Percentiles rank a stretch among this genome's conserved stretches.
Conservation (phyloP, 2,113 vertebrate genomes). For the Callospermophilus lateralis region DNA sequence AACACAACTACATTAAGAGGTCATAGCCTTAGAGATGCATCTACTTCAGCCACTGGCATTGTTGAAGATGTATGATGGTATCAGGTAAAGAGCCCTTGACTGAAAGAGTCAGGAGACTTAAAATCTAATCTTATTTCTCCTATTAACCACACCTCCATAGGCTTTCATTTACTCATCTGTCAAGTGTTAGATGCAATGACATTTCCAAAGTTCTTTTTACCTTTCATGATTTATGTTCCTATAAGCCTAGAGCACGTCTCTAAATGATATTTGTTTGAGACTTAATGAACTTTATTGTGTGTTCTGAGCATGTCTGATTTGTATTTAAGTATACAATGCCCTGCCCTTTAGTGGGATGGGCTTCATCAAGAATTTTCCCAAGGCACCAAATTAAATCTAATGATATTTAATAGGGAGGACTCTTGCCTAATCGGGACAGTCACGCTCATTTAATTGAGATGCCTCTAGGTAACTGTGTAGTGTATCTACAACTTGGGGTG, state of each 20-base stretch:
- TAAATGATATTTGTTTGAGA: neutral
- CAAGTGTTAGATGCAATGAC: neutral
- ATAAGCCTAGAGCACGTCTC: neutral
- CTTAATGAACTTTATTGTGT: neutral
- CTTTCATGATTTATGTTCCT: neutral
- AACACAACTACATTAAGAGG: neutral
- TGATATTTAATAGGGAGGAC: slow-evolving; percentile 81
- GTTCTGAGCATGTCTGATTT: slow-evolving; percentile 25
- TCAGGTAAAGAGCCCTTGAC: neutral
- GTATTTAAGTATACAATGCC: slow-evolving; percentile 46
- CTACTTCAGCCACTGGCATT: neutral
- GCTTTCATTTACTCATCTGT: slow-evolving; percentile 23
- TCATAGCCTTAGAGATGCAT: slow-evolving; percentile 22
- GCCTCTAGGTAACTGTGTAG: slow-evolving; percentile 68
- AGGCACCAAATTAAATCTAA: slow-evolving; percentile 79
- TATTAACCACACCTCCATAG: neutral
- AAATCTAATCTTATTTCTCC: slow-evolving; percentile 32
- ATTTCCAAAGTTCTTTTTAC: slow-evolving; percentile 29
- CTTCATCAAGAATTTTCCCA: slow-evolving; percentile 72
- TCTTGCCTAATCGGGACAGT: slow-evolving; percentile 76
- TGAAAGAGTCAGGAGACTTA: neutral
- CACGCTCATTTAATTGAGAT: slow-evolving; percentile 75
- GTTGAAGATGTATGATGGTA: neutral
- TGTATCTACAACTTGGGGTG: slow-evolving; percentile 29
- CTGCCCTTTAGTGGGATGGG: slow-evolving; percentile 58